Evolutionary conservation across 2,797 vertebrate genomes (phyloP).

Genomic region (Diplodus puntazzo): DNA sequence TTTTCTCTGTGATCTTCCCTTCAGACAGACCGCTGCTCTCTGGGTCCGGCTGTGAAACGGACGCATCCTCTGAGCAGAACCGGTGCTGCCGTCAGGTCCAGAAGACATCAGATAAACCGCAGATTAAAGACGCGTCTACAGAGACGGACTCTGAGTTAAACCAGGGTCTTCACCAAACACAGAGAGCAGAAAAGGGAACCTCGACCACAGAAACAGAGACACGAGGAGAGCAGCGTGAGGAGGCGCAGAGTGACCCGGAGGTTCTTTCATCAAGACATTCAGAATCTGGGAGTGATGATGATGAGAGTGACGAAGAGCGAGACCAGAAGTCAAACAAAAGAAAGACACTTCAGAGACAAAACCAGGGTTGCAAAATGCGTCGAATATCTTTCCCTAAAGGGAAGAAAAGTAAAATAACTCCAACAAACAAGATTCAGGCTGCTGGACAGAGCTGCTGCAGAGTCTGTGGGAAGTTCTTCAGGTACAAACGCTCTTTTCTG

Average conservation of each 20-base stretch:
- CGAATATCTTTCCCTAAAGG: slow-evolving; percentile 1
- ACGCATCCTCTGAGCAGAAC: slow-evolving; percentile 1
- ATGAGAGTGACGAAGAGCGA: not conserved
- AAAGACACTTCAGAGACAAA: not conserved
- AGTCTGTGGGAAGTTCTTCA: slow-evolving; percentile 53
- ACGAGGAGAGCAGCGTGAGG: not conserved
- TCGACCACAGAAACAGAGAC: not conserved
- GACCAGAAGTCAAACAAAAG: not conserved
- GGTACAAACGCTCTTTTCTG: slow-evolving; percentile 49
- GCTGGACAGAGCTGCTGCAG: slow-evolving; percentile 38
- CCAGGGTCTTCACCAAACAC: not conserved
- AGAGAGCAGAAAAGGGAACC: not conserved
- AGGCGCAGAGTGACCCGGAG: not conserved
- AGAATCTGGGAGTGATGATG: slow-evolving; percentile 1
- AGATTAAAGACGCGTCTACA: slow-evolving; percentile 1
- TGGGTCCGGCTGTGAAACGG: not conserved
- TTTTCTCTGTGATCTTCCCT: not conserved
- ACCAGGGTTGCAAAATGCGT: slow-evolving; percentile 17
- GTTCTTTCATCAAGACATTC: not conserved
- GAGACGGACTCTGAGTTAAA: slow-evolving; percentile 15
- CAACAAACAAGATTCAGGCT: not conserved
- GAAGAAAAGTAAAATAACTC: not conserved
- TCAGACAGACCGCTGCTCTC: slow-evolving; percentile 24
- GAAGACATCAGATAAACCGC: not conserved
- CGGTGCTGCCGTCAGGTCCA: not conserved